Percentiles rank a stretch among this genome's conserved stretches.
These are phyloP conservation scores for Bradypodion ventrale DNA, from an alignment of 2,797 vertebrate species.

Conservation along the genomic window DNA sequence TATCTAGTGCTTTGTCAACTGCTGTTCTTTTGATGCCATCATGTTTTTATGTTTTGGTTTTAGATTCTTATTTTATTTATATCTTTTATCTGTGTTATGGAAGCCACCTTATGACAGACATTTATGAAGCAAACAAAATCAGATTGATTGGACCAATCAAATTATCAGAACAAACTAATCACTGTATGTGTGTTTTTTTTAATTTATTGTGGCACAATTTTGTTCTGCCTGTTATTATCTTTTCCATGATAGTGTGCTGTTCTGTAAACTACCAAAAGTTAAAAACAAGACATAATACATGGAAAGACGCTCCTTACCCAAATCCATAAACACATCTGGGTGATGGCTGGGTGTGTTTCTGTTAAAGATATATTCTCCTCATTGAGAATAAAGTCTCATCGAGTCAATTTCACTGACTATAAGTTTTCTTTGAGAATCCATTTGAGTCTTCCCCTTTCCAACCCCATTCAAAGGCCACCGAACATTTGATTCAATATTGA, in stretches of 20 bases:
- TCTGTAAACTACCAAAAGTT: too few relatives aligned
- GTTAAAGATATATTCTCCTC: background rate
- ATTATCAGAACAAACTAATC: too few relatives aligned
- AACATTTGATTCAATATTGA: conserved; percentile 74
- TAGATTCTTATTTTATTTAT: background rate
- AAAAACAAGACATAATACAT: too few relatives aligned
- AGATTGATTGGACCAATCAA: too few relatives aligned
- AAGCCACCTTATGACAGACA: background rate
- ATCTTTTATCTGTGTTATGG: background rate
- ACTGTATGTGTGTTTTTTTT: too few relatives aligned
- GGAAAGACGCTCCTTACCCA: too few relatives aligned
- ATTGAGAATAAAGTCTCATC: conserved; percentile 54
- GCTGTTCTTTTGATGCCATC: background rate
- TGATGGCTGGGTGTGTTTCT: background rate
- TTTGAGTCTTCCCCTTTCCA: conserved; percentile 42
- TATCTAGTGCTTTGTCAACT: background rate
- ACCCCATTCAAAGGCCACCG: conserved; percentile 53
- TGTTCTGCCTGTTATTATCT: too few relatives aligned
- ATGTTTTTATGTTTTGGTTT: background rate
- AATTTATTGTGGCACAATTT: too few relatives aligned
- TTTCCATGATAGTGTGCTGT: too few relatives aligned
- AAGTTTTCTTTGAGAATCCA: conserved; percentile 65
- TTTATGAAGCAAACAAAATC: background rate
- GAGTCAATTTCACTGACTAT: conserved; percentile 71
- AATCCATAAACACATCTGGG: background rate